Evolutionary conservation across 1,140 invertebrate species (phyloP).

Genomic region (Drosophila ambigua): DNA sequence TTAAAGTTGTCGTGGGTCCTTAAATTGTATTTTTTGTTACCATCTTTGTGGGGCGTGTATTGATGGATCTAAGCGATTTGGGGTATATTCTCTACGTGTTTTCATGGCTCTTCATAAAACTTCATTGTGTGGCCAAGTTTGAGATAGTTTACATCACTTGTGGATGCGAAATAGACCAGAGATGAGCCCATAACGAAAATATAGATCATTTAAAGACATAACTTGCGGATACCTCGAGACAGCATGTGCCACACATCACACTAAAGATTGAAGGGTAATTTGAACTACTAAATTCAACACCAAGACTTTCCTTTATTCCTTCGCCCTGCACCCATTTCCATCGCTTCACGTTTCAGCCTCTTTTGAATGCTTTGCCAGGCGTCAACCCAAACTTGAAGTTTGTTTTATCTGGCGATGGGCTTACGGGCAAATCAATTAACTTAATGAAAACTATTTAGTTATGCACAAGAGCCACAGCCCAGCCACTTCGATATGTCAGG

Average conservation of each 20-base stretch:
- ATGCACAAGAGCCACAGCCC: constrained; percentile 55
- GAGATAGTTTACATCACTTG: background rate
- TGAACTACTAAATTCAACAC: no score
- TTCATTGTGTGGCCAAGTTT: constrained; percentile 13
- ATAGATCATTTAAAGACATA: no score
- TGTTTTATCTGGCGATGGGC: background rate
- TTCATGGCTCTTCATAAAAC: constrained; percentile 34
- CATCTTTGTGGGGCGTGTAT: constrained; percentile 37
- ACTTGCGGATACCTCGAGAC: no score
- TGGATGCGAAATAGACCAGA: background rate
- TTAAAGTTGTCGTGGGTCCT: constrained; percentile 55
- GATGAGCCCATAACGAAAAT: background rate
- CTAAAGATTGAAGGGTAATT: no score
- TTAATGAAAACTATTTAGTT: constrained; percentile 67
- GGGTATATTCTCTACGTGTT: constrained; percentile 15
- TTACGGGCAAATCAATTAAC: constrained; percentile 59
- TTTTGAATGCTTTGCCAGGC: background rate
- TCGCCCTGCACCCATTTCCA: no score
- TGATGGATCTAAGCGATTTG: constrained; percentile 43
- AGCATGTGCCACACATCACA: no score
- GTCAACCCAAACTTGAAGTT: background rate
- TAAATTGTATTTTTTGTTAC: constrained; percentile 46
- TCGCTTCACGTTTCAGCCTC: background rate
- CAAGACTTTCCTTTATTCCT: no score
- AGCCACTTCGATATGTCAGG: constrained; percentile 33